Conservation (phyloP, 2,797 vertebrate genomes). For the Cirrhinus mrigala region DNA sequence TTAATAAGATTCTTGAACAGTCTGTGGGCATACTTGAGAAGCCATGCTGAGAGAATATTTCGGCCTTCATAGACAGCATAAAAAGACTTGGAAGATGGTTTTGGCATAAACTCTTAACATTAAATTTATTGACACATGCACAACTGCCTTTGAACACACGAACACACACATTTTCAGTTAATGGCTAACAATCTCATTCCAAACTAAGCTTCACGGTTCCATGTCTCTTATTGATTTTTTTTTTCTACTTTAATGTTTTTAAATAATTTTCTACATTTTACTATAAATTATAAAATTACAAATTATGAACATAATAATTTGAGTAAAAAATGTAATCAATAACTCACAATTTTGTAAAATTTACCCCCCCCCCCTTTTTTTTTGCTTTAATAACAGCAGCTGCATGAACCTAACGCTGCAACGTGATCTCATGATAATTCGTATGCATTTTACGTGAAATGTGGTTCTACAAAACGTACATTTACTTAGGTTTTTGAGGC, state of each 20-base stretch:
- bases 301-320: not conserved
- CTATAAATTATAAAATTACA: not conserved
- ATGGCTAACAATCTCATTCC: not conserved
- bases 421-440: no score
- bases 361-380: not conserved
- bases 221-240: no score
- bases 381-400: not conserved
- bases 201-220: not conserved
- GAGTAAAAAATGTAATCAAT: not conserved
- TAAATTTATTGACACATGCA: conserved; percentile 12
- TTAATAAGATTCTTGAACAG: conserved; percentile 35
- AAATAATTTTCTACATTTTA: not conserved
- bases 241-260: not conserved
- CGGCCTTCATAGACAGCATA: conserved; percentile 24
- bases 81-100: conserved; percentile 2
- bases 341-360: not conserved
- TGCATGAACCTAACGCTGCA: not conserved
- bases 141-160: conserved; percentile 3
- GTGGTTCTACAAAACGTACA: no score
- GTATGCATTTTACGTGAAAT: no score
- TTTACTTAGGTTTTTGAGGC: no score
- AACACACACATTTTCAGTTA: not conserved
- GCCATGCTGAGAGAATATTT: not conserved
- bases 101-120: conserved; percentile 27
- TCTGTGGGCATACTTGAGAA: conserved; percentile 5